These are phyloP conservation scores for Spheniscus mendiculus DNA, from an alignment of 2,113 vertebrate species.

Conservation along the genomic window DNA sequence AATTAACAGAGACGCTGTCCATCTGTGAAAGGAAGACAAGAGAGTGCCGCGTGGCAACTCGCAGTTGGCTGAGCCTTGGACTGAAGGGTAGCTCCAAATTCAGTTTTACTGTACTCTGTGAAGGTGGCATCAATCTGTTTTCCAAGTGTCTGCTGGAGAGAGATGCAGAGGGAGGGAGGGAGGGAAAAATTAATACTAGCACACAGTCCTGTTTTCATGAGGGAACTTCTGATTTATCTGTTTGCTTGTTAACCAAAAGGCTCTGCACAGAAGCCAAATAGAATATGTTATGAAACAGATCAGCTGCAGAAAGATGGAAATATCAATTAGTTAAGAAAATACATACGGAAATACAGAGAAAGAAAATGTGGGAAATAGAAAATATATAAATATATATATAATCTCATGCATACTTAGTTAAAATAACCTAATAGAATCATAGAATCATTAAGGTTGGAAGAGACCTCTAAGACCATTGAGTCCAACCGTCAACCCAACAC, in stretches of 20 bases:
- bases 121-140: too few species aligned
- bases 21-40: neutral
- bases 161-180: neutral
- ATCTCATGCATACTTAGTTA: neutral
- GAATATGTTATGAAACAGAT: neutral
- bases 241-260: neutral
- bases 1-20: too few species aligned
- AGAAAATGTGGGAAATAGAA: neutral
- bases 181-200: neutral
- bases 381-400: neutral
- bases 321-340: neutral
- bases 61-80: neutral
- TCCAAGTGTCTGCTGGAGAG: neutral
- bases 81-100: neutral
- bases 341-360: neutral
- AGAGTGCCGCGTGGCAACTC: accelerated
- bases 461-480: too few species aligned
- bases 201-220: neutral
- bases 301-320: accelerated
- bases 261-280: neutral
- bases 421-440: neutral
- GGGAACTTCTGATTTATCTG: neutral
- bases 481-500: too few species aligned
- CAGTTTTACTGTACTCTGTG: too few species aligned
- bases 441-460: too few species aligned